These are phyloP conservation scores for Scolopax mira DNA, from an alignment of 2,113 vertebrate species.

Conservation along the genomic window DNA sequence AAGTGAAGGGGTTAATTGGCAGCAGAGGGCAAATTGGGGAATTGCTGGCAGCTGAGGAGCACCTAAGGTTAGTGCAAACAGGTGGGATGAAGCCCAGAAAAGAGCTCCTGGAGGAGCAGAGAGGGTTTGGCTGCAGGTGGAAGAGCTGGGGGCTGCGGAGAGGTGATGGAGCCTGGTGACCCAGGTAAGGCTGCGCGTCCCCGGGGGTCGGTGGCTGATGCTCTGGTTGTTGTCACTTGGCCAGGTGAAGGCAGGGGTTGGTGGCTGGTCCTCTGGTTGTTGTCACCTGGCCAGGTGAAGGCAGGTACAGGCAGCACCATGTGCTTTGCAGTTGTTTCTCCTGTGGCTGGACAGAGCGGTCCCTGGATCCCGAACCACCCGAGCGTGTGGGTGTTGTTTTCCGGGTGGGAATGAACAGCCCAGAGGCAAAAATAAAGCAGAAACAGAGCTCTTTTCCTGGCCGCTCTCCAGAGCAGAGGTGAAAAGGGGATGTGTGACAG, in stretches of 20 bases:
- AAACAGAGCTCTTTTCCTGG: not conserved
- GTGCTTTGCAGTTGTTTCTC: not conserved
- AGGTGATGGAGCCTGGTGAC: not conserved
- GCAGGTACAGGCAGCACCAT: rapidly evolving
- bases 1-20: not conserved
- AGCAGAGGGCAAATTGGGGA: not conserved
- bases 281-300: rapidly evolving
- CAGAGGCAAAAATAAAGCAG: not conserved
- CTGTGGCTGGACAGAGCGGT: not conserved
- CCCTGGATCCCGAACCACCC: rapidly evolving
- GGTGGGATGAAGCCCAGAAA: not conserved
- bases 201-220: rapidly evolving
- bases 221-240: not conserved
- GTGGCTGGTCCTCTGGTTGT: too few species aligned
- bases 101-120: not conserved
- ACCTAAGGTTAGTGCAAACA: too few species aligned
- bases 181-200: not conserved
- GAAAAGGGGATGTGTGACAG: not conserved
- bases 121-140: not conserved
- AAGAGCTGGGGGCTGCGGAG: rapidly evolving
- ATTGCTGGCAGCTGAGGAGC: not conserved
- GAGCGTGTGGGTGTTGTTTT: rapidly evolving
- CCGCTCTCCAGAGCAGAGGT: too few species aligned
- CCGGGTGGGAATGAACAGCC: not conserved
- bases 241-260: rapidly evolving